Evolutionary conservation across 2,888 invertebrate genomes (phyloP), one percentile per base, ranked within the genome.

Genomic region (Cephus spinipes): DNA sequence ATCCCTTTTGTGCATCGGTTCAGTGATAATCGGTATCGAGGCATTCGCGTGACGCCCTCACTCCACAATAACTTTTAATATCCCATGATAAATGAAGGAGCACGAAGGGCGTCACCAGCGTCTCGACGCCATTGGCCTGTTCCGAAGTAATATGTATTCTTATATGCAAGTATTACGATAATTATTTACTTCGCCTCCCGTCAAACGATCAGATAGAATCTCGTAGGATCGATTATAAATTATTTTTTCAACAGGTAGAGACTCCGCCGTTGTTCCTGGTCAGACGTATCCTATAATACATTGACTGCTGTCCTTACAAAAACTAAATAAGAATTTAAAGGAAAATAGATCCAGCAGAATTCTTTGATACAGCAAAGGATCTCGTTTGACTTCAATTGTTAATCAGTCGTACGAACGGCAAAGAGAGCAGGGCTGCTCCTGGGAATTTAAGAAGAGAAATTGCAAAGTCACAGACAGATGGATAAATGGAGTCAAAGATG

Each of bases 1-100:
- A 86, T 87, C 86, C 85, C 85, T 83, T 84, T 85, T 83, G 87
- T 87, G 87, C 87, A 85, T 86, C 85, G 85, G 81, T 82, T 83
- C 83, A 82, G 79, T 80, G 69, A 83, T 77, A 80, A 81, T 77
- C 76, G 73, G 73, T 77, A 36, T 79, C 77, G 73, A 78, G 12
- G 78, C 78, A 76, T 32, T 30, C 81, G 77, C 74, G n/a, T 74
- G 73, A 76, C 40, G n/a, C 68, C 32, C 55, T 55, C 9, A 55
- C 23, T 73, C 31, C 11, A 40, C 33, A 74, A 74, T 74, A 40
- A 36, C 32, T 74, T 32, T 15, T 35, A 40, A 74, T 74, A 74
- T 74, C n/a, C 30, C 32, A 4, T 40, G 36, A 36, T 31, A 40
- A 31, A n/a, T 35, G 11, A 35, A 31, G 30, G 68, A 75, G 34